Evolutionary conservation across 92 coral and sea anemone genomes (phyloP).

Genomic region (Heliopora coerulea): DNA sequence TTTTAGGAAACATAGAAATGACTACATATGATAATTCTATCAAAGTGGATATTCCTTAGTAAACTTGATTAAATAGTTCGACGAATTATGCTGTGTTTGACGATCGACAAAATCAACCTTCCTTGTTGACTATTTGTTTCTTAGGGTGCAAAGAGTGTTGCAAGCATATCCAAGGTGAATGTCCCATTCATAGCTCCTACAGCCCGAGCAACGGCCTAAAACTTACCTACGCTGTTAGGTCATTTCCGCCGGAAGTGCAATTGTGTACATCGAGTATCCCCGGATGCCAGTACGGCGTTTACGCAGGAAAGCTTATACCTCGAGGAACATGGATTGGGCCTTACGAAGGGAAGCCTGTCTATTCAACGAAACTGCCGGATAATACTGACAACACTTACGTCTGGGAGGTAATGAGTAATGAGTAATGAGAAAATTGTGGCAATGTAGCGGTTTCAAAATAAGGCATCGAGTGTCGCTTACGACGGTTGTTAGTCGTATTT

Average conservation of each 20-base stretch:
- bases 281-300: conserved; percentile 68
- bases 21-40: no score
- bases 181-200: conserved; percentile 11
- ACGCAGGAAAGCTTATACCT: conserved; percentile 69
- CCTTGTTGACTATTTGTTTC: neutral
- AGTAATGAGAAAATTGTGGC: no score
- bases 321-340: conserved; percentile 91
- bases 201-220: neutral
- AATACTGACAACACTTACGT: conserved; percentile 57
- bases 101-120: neutral
- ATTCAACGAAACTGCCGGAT: conserved; percentile 25
- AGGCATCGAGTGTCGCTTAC: no score
- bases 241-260: conserved; percentile 80
- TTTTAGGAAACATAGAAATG: no score
- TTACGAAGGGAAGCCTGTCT: conserved; percentile 63
- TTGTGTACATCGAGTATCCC: conserved; percentile 78
- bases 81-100: no score
- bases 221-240: conserved; percentile 61
- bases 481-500: no score
- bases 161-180: conserved; percentile 29
- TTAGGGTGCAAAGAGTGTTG: conserved; percentile 43
- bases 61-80: no score
- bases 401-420: conserved; percentile 98
- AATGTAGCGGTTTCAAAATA: no score
- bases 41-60: no score